Conservation (phyloP, 2,888 invertebrate genomes). For the Stenurella melanura region DNA sequence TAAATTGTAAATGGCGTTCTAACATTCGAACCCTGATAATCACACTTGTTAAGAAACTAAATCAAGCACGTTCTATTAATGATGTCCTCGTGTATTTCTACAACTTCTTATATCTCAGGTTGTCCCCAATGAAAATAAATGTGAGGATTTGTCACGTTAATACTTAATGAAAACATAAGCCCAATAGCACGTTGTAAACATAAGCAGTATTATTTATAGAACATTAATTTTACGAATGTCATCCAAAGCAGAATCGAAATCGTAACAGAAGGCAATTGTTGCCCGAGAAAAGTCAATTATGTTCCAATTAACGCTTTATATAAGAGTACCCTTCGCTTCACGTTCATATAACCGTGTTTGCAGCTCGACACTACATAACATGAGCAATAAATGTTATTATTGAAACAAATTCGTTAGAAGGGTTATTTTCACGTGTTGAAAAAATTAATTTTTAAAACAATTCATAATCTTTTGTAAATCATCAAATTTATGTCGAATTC, state of each 20-base stretch:
- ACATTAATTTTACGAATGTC: not conserved
- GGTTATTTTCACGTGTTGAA: not conserved
- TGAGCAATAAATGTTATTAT: not conserved
- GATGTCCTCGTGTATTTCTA: not conserved
- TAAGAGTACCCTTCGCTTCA: not conserved
- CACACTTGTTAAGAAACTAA: not conserved
- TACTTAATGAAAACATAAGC: not conserved
- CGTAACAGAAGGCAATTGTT: not conserved
- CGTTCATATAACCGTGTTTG: slow-evolving; percentile 1
- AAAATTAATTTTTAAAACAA: too few relatives aligned
- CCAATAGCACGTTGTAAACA: slow-evolving; percentile 10
- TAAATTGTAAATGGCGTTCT: too few relatives aligned
- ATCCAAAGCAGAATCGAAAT: not conserved
- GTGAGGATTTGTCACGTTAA: slow-evolving; percentile 20
- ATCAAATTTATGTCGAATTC: too few relatives aligned
- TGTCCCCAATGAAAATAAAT: slow-evolving; percentile 2
- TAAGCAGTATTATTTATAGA: slow-evolving; percentile 14
- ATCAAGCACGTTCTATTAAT: not conserved
- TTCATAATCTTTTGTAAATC: too few relatives aligned
- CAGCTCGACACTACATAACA: not conserved
- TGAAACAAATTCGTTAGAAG: not conserved
- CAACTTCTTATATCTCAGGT: not conserved
- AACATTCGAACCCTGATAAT: not conserved
- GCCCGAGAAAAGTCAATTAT: not conserved
- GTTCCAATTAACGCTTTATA: not conserved